Conservation (phyloP, 2,888 invertebrate species). For the Philonicus albiceps region DNA sequence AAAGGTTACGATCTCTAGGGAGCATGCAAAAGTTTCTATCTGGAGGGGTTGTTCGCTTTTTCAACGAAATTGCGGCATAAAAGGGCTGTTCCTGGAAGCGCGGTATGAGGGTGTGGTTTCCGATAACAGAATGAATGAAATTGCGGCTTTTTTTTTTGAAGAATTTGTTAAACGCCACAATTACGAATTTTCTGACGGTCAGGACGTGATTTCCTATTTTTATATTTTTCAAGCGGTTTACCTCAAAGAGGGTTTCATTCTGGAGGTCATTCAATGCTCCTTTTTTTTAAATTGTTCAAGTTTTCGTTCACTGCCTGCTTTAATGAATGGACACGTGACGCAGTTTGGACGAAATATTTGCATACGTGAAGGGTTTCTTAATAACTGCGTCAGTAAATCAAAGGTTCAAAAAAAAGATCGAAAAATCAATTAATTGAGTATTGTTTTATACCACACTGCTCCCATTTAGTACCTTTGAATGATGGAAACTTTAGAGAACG, state of each 20-base stretch:
- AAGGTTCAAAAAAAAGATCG: neutral
- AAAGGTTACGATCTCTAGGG: conserved; percentile 46
- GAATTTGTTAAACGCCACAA: conserved; percentile 20
- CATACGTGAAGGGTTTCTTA: neutral
- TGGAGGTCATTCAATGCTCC: neutral
- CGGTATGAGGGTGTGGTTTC: neutral
- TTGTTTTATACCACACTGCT: neutral
- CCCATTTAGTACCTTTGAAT: neutral
- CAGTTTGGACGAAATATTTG: neutral
- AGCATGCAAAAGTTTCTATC: conserved; percentile 37
- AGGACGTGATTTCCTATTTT: neutral
- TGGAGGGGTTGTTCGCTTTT: neutral
- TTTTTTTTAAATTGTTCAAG: neutral
- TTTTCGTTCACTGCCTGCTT: neutral
- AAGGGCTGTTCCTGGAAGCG: neutral
- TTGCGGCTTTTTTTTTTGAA: neutral
- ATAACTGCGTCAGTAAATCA: neutral
- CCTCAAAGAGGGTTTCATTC: neutral
- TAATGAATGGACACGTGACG: neutral
- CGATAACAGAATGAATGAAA: conserved; percentile 38
- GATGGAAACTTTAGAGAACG: no score
- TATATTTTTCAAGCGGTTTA: neutral
- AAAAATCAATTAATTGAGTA: neutral
- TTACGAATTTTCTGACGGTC: neutral
- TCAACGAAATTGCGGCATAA: neutral